Evolutionary conservation across 2,113 vertebrate species (phyloP), one percentile per base, ranked within the genome.

Genomic region (Callorhinus ursinus): DNA sequence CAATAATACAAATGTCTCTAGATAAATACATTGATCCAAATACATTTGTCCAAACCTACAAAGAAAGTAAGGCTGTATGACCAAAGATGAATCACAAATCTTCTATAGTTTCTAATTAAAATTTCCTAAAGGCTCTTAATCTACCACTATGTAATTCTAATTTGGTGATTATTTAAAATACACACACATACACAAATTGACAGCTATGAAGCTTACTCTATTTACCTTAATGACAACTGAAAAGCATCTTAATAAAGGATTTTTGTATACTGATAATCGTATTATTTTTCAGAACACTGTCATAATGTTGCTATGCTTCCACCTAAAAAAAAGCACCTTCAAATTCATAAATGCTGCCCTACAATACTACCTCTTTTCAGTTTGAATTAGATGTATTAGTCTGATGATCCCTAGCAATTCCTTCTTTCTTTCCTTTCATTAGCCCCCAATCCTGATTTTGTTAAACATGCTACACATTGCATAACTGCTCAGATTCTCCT

Each of bases 401-500:
- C 18, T 53, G 28, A 95, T 59, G n/a, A 36, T 95, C 9, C 71
- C 26, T 31, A 80, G 13, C 10, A 59, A 90, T 79, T 89, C 31
- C 4, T 36, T 67, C 28, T 31, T 81, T 83, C 21, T 19, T 31
- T 85, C 83, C 16, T 63, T 89, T 87, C 9, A 67, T 76, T 15
- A 95, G 63, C 84, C 39, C 7, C 61, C n/a, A 81, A 42, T 80
- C 8, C 19, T 92, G 46, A 93, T 69, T 94, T 96, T 95, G 51
- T 93, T n/a, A 65, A 88, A 59, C 16, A 92, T 61, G 21, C 33
- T 77, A 89, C 18, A 72, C n/a, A n/a, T 77, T 86, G 49, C 11
- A 19, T 51, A 97, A 83, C 10, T 96, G 21, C 79, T 87, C 42
- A 93, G 51, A 90, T 67, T 96, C 10, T 59, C 36, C 76, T 90